A percentile compares a stretch with the other conserved stretches of the same genome.
Conservation (phyloP, 2,113 vertebrate species). For the Hemiscyllium ocellatum region DNA sequence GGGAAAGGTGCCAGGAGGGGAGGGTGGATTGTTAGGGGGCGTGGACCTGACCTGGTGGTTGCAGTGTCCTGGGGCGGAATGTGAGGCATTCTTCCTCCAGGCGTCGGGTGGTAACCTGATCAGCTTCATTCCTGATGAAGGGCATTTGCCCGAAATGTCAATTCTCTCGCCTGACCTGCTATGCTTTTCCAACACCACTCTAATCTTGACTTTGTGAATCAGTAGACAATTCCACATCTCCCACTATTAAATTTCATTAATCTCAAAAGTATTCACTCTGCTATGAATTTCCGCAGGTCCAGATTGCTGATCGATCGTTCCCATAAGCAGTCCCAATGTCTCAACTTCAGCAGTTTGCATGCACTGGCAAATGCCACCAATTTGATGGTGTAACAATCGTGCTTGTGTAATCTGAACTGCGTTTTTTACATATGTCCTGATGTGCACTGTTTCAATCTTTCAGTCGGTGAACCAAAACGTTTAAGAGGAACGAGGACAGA, state of each 20-base stretch:
- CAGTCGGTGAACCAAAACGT: background rate
- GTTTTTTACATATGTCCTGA: background rate
- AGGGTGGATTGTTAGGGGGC: no score
- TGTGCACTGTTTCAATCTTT: background rate
- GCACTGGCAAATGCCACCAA: background rate
- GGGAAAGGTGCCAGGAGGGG: no score
- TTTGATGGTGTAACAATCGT: background rate
- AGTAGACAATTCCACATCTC: background rate
- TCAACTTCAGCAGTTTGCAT: background rate
- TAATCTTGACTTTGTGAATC: background rate
- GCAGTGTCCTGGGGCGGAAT: no score
- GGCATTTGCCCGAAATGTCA: no score
- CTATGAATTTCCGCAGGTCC: background rate
- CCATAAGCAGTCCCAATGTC: background rate
- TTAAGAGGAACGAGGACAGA: background rate
- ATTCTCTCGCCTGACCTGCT: no score
- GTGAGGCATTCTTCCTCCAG: no score
- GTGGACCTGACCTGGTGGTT: no score
- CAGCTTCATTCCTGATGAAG: no score
- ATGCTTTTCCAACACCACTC: no score
- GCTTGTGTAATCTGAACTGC: background rate
- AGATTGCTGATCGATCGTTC: background rate
- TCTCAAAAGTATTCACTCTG: background rate
- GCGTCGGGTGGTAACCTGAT: no score
- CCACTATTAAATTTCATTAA: background rate